Percentiles rank a stretch among this genome's conserved stretches.
Conservation (phyloP, 2,797 vertebrate species). For the Columba guinea region DNA sequence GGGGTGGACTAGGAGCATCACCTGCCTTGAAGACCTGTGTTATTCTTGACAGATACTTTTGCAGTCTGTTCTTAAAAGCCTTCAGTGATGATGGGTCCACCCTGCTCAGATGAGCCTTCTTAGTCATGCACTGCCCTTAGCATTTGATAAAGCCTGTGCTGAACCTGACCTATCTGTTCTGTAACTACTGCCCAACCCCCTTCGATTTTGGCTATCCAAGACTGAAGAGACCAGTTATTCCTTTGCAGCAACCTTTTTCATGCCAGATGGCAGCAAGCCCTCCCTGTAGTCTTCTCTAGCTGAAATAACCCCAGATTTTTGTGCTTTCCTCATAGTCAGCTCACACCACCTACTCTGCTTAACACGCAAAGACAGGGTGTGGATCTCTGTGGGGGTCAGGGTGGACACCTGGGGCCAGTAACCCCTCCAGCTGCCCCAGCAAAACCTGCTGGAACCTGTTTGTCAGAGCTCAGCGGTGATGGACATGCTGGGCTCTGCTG, state of each 20-base stretch:
- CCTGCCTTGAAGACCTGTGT: background rate
- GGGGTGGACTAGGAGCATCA: background rate
- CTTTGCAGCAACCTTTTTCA: background rate
- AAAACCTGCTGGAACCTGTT: background rate
- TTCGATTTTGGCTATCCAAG: background rate
- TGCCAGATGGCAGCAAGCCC: background rate
- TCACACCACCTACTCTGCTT: background rate
- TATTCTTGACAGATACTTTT: background rate
- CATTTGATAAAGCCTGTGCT: background rate
- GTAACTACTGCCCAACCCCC: background rate
- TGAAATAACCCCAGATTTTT: background rate
- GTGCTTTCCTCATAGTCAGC: background rate
- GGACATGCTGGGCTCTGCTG: accelerated
- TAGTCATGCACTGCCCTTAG: background rate
- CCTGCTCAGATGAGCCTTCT: background rate
- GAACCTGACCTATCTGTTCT: background rate
- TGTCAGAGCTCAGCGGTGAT: accelerated
- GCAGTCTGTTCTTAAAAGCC: background rate
- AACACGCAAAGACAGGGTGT: background rate
- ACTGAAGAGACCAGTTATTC: background rate
- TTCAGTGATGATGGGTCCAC: background rate
- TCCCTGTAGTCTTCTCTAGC: background rate
- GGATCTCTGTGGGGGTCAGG: accelerated
- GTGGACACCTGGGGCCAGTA: background rate
- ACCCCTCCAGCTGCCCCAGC: background rate